phyloP scores from a whole-genome alignment of 2,888 invertebrate genomes.

The Hipparchia semele region DNA sequence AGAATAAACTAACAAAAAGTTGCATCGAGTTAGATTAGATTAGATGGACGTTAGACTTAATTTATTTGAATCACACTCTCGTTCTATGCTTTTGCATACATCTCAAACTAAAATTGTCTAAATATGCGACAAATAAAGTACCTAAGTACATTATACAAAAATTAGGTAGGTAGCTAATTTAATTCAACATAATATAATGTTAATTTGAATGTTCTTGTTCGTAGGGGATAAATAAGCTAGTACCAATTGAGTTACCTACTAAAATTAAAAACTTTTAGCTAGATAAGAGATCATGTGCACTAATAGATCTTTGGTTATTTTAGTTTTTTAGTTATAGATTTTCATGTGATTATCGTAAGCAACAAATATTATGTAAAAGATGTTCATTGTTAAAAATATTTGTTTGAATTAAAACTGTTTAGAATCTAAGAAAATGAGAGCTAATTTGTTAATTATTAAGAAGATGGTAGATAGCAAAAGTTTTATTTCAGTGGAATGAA shows the following conservation, averaged over 20 bases:
- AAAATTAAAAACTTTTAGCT: not conserved
- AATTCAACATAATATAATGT: not conserved
- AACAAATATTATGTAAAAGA: not conserved
- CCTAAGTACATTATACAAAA: not conserved
- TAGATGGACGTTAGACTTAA: too few relatives aligned
- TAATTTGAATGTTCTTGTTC: not conserved
- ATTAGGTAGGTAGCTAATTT: not conserved
- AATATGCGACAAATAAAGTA: not conserved
- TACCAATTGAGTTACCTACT: not conserved
- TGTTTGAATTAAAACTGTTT: not conserved
- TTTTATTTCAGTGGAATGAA: too few relatives aligned
- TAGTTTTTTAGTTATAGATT: not conserved
- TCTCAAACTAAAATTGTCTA: not conserved
- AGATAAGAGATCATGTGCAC: conserved; percentile 2
- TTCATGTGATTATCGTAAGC: not conserved
- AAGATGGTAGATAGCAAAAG: too few relatives aligned
- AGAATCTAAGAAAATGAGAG: not conserved
- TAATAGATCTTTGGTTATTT: not conserved
- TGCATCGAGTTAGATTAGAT: too few relatives aligned
- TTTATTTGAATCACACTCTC: too few relatives aligned
- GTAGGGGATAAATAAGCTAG: not conserved
- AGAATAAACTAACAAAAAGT: too few relatives aligned
- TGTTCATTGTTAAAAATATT: not conserved
- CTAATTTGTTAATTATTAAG: not conserved
- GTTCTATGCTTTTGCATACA: not conserved